These are phyloP conservation scores for Haliaeetus leucogaster DNA, from an alignment of 2,113 vertebrate species.

Conservation along the genomic window DNA sequence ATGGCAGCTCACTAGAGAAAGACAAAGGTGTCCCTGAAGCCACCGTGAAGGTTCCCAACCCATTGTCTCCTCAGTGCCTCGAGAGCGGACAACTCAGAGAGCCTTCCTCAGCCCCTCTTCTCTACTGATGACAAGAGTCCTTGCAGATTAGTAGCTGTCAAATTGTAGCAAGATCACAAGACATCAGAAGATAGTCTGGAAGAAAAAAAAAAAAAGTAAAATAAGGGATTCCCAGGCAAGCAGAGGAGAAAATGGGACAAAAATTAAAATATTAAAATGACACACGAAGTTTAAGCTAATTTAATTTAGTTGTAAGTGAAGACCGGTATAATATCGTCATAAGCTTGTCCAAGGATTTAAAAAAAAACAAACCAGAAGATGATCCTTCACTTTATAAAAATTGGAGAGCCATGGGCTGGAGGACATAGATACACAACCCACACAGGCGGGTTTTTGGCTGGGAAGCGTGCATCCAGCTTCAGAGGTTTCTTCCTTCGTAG, in stretches of 20 bases:
- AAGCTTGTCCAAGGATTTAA: background rate
- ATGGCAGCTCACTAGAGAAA: background rate
- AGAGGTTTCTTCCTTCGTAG: background rate
- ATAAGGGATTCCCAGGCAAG: background rate
- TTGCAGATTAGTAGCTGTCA: background rate
- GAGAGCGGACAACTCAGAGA: background rate
- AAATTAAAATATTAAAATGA: background rate
- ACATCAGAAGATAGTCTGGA: background rate
- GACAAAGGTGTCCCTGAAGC: background rate
- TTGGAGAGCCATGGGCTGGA: background rate
- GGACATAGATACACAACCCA: background rate
- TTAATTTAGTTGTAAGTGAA: background rate
- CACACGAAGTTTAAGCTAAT: background rate
- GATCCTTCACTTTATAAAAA: background rate
- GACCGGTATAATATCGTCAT: background rate
- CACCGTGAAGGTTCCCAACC: accelerated
- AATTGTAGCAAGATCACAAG: background rate
- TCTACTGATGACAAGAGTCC: background rate
- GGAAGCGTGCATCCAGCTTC: background rate
- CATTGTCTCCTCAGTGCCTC: background rate
- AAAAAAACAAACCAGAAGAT: background rate
- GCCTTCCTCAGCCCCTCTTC: background rate
- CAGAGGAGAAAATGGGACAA: background rate
- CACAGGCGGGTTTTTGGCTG: background rate
- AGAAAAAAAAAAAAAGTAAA: background rate